Percentiles rank a stretch among this genome's conserved stretches.
phyloP scores from a whole-genome alignment of 2,888 invertebrate species.

The Ormyrus nitidulus region DNA sequence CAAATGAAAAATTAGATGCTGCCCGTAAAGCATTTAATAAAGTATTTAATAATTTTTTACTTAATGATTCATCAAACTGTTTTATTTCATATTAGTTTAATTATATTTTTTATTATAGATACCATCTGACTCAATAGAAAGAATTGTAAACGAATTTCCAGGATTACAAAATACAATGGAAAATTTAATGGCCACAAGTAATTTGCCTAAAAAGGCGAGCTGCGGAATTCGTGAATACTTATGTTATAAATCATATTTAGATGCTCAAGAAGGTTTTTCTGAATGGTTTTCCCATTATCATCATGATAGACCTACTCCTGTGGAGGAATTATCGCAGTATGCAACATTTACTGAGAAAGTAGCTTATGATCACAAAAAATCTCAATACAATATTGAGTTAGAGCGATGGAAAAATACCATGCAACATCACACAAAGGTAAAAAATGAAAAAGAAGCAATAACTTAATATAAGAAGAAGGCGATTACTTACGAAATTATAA shows the following conservation, averaged over 20 bases:
- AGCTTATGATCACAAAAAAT: constrained; percentile 89
- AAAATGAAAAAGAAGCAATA: neutral
- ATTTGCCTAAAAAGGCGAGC: constrained; percentile 75
- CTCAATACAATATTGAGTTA: constrained; percentile 86
- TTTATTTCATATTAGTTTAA: neutral
- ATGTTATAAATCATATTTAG: constrained; percentile 91
- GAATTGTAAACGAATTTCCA: constrained; percentile 77
- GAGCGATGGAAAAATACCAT: constrained; percentile 85
- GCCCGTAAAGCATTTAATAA: constrained; percentile 86
- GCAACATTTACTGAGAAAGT: constrained; percentile 91
- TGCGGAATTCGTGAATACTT: constrained; percentile 86
- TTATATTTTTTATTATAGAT: constrained; percentile 73
- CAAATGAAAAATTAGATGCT: constrained; percentile 88
- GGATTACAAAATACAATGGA: constrained; percentile 70
- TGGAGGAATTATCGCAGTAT: constrained; percentile 78
- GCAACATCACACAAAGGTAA: constrained; percentile 83
- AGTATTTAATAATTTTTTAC: constrained; percentile 62
- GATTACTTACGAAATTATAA: neutral
- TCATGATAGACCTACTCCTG: constrained; percentile 85
- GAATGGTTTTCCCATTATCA: constrained; percentile 92
- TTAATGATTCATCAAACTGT: neutral
- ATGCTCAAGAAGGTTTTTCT: constrained; percentile 90
- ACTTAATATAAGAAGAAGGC: neutral
- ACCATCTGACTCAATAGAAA: constrained; percentile 81
- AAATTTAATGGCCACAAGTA: constrained; percentile 73